These are phyloP conservation scores for Pseudochirops corinnae DNA, from an alignment of 2,797 vertebrate genomes.

Conservation along the genomic window DNA sequence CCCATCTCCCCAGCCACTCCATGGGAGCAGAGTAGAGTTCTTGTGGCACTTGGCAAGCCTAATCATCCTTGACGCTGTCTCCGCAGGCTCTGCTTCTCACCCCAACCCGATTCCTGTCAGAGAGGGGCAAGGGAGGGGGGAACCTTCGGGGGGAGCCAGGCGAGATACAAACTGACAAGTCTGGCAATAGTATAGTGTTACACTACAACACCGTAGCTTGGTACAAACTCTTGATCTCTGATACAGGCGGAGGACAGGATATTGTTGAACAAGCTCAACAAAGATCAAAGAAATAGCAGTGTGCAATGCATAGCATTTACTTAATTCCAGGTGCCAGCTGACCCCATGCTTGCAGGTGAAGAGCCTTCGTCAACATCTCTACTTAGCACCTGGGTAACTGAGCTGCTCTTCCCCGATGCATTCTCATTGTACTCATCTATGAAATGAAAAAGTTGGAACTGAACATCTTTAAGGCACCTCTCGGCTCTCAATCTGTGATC, in stretches of 20 bases:
- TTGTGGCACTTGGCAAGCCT: background rate
- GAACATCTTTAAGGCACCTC: background rate
- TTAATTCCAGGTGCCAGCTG: background rate
- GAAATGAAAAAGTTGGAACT: background rate
- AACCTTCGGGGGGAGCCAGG: background rate
- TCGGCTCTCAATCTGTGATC: background rate
- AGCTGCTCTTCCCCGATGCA: background rate
- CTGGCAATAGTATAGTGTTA: background rate
- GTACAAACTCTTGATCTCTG: background rate
- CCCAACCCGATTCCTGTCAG: background rate
- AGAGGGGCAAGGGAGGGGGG: background rate
- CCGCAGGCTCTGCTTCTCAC: background rate
- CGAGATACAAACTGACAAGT: slow-evolving; percentile 3
- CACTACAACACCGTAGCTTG: background rate
- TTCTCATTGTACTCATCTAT: background rate
- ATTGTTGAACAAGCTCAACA: background rate
- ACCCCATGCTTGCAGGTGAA: background rate
- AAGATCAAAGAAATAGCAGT: background rate
- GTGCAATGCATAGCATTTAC: background rate
- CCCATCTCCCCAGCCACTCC: background rate
- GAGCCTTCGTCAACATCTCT: background rate
- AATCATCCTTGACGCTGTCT: background rate
- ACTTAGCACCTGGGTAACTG: background rate
- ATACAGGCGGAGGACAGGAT: background rate
- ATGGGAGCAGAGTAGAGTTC: background rate